Evolutionary conservation across 2,113 vertebrate genomes (phyloP).

Genomic region (Myotis brandtii): DNA sequence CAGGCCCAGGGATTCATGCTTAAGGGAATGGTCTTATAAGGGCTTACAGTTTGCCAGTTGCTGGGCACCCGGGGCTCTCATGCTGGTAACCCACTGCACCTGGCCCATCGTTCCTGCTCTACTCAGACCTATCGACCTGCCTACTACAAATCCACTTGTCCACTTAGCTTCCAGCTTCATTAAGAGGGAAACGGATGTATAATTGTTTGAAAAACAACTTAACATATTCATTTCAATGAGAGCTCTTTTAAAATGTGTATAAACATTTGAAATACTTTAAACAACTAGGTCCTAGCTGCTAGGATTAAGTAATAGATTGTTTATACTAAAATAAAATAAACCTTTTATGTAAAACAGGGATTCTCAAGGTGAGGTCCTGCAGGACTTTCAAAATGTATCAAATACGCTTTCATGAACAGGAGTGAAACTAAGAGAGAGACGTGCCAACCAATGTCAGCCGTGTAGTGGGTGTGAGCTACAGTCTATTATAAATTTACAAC

Average conservation of each 20-base stretch:
- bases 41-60: not conserved
- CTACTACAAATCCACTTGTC: not conserved
- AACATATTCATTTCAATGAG: not conserved
- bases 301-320: not conserved
- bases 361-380: not conserved
- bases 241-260: not conserved
- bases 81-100: not conserved
- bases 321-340: not conserved
- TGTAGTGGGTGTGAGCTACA: not conserved
- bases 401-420: not conserved
- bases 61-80: not conserved
- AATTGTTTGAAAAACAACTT: not conserved
- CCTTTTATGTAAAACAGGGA: not conserved
- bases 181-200: not conserved
- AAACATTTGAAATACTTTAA: not conserved
- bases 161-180: not conserved
- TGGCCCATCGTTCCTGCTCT: not conserved
- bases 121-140: not conserved
- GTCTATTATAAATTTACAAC: not conserved
- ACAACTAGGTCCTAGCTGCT: not conserved
- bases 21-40: not conserved
- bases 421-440: not conserved
- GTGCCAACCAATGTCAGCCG: rapidly evolving
- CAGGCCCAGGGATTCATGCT: not conserved
- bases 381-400: not conserved